Evolutionary conservation across 2,888 invertebrate genomes (phyloP), one percentile per base, ranked within the genome.

Genomic region (Crocallis elinguaria): DNA sequence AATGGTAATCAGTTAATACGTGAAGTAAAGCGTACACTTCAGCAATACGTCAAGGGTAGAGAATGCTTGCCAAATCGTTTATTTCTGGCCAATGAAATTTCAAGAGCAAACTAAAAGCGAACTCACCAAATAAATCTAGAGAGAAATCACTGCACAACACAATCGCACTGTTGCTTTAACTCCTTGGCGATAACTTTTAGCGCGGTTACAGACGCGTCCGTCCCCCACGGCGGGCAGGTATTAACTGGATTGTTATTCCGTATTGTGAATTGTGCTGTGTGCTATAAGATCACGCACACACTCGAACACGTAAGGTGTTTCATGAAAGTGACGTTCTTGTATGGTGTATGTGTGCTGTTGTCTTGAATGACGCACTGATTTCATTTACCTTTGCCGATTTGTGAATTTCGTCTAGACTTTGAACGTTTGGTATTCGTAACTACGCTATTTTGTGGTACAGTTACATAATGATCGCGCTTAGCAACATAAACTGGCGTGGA

Each of bases 71-170:
- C 88, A 88, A 88, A 79, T 63, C 62, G 69, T 78, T 82, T 89
- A 89, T 89, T 88, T 87, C 77, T 80, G 82, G 71, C 75, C 57
- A 60, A 61, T 30, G 11, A 36, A 35, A 41, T 17, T 27, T 36
- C 27, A 49, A 42, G 37, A 32, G 1, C 11, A 33, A 16, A 5
- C 21, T 13, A 13, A 16, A 19, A 38, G 16, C 4, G n/a, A 57
- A 84, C 88, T 88, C 78, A 88, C 88, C 87, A 53, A 72, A 62
- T 33, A 25, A 69, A 69, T 75, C 68, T 69, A 71, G 72, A 66
- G 66, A 69, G 57, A 71, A 77, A 74, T 77, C 80, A 83, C 80
- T 76, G 77, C 82, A 85, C 84, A 73, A 75, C 82, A 88, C 84
- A 68, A 67, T 49, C 56, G 63, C 78, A 76, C 73, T 66, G 52